These are phyloP conservation scores for Pogoniulus pusillus DNA, from an alignment of 2,797 vertebrate genomes.

Conservation along the genomic window DNA sequence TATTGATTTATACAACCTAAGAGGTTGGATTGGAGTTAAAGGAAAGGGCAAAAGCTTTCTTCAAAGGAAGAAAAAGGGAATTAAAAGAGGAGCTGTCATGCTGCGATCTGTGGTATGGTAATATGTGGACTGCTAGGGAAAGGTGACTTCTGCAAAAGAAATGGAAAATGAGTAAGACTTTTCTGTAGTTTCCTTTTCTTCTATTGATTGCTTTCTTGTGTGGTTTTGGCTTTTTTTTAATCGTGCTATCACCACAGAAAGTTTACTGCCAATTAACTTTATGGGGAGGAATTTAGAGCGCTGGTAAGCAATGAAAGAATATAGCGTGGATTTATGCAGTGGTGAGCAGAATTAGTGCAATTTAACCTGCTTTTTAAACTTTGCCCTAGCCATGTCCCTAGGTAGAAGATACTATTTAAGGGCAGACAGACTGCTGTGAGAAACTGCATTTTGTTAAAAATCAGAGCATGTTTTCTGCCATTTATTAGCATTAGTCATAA, in stretches of 20 bases:
- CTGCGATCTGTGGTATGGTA: neutral
- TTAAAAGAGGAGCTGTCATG: neutral
- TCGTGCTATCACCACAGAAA: neutral
- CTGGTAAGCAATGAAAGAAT: conserved; percentile 54
- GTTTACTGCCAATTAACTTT: conserved; percentile 69
- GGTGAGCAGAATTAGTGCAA: conserved; percentile 7
- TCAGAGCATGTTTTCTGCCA: conserved; percentile 52
- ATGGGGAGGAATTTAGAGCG: conserved; percentile 46
- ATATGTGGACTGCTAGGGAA: neutral
- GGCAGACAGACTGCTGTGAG: conserved; percentile 47
- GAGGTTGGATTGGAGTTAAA: neutral
- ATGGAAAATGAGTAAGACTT: neutral
- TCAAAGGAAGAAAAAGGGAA: neutral
- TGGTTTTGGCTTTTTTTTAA: neutral
- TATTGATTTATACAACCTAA: neutral
- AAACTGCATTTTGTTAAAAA: conserved; percentile 64
- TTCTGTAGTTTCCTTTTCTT: neutral
- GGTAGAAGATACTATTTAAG: conserved; percentile 21
- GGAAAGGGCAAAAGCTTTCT: neutral
- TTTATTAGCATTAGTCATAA: conserved; percentile 68
- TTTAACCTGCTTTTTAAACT: conserved; percentile 20
- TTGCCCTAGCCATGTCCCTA: conserved; percentile 36
- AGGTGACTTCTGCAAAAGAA: neutral
- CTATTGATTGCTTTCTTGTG: no score
- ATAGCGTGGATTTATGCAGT: conserved; percentile 34